A percentile compares a stretch with the other conserved stretches of the same genome.
Conservation (phyloP, 2,888 invertebrate genomes). For the Euphydryas editha region DNA sequence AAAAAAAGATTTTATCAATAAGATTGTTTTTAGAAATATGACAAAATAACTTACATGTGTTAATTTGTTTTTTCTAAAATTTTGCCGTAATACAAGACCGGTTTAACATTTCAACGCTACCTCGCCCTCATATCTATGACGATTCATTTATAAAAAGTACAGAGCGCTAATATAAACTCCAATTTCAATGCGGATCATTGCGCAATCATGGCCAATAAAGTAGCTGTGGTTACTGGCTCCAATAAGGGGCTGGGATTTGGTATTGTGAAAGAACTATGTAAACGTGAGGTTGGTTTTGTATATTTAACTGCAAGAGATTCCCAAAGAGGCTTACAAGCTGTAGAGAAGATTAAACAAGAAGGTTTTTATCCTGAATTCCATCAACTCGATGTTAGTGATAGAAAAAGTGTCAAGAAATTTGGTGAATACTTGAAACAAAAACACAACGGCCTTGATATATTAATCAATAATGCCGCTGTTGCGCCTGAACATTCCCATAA, state of each 20-base stretch:
- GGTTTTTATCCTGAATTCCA: constrained; percentile 63
- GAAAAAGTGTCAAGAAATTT: constrained; percentile 47
- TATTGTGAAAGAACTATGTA: constrained; percentile 84
- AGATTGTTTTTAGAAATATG: no score
- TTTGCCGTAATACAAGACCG: no score
- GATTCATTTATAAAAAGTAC: no score
- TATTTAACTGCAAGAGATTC: constrained; percentile 85
- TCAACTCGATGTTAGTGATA: constrained; percentile 50
- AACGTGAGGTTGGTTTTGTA: constrained; percentile 84
- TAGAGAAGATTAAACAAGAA: constrained; percentile 77
- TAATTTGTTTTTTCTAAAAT: no score
- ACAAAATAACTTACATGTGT: no score
- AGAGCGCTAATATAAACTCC: no score
- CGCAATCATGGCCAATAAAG: constrained; percentile 46
- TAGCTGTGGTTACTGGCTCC: constrained; percentile 83
- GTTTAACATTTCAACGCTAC: no score
- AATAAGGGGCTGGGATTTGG: constrained; percentile 87
- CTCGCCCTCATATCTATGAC: no score
- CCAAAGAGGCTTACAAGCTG: constrained; percentile 78
- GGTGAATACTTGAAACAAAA: constrained; percentile 47
- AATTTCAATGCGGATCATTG: no score
- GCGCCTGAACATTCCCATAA: constrained; percentile 40
- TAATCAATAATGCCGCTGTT: constrained; percentile 54
- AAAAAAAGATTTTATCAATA: no score
- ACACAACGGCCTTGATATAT: constrained; percentile 52